These are phyloP conservation scores for Heliconius ethilla DNA, from an alignment of 2,888 invertebrate species.

Conservation along the genomic window DNA sequence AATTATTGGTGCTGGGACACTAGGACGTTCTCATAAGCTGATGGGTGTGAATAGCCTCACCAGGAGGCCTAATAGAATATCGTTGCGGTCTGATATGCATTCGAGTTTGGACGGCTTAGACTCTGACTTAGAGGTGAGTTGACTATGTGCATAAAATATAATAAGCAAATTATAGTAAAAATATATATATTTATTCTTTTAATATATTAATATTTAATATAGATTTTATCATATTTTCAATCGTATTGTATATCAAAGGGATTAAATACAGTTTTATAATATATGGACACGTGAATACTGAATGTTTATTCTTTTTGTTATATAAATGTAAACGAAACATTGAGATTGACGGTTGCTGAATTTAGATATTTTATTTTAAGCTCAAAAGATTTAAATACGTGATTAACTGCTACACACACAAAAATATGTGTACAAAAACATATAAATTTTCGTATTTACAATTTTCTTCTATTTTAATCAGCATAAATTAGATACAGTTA, in stretches of 20 bases:
- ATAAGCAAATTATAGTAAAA: neutral
- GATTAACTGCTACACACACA: too few species aligned
- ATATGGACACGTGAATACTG: neutral
- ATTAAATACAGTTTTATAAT: too few species aligned
- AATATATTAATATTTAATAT: too few species aligned
- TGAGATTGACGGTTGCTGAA: neutral
- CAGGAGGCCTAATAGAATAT: conserved; percentile 63
- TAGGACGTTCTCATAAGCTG: conserved; percentile 70
- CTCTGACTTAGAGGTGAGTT: conserved; percentile 81
- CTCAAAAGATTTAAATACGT: too few species aligned
- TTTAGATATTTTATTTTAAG: neutral
- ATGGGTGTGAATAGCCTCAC: conserved; percentile 75
- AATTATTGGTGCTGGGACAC: conserved; percentile 76
- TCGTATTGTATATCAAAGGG: too few species aligned
- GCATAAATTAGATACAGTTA: too few species aligned
- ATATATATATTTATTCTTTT: neutral
- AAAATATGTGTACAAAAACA: too few species aligned
- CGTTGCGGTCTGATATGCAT: conserved; percentile 62
- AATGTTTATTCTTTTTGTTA: neutral
- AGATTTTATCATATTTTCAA: too few species aligned
- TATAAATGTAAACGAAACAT: neutral
- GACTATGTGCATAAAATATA: neutral
- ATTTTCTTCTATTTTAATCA: too few species aligned
- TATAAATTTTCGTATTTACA: too few species aligned
- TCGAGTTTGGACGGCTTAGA: conserved; percentile 83